phyloP scores from a whole-genome alignment of 1,140 invertebrate species.

The Ceratina australensis region DNA sequence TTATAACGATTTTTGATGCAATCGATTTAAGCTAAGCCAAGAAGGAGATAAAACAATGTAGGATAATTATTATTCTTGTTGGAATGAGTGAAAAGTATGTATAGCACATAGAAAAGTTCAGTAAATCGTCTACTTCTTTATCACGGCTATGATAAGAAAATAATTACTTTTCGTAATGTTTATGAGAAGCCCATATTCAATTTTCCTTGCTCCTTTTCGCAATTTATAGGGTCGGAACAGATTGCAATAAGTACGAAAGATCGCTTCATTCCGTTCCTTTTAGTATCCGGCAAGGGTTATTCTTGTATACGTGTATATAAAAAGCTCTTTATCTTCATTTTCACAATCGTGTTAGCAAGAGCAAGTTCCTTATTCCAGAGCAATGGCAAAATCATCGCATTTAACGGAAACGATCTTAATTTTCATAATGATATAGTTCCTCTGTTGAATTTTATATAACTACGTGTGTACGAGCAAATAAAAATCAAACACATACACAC shows the following conservation, averaged over 20 bases:
- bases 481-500: background rate
- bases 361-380: background rate
- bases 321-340: background rate
- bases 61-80: constrained; percentile 19
- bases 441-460: constrained; percentile 26
- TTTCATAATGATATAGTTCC: constrained; percentile 11
- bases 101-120: background rate
- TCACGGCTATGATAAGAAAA: background rate
- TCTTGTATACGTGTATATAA: background rate
- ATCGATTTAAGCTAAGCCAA: background rate
- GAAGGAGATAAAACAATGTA: background rate
- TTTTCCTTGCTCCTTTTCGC: background rate
- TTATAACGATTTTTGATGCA: background rate
- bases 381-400: background rate
- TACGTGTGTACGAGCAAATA: constrained; percentile 14
- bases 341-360: constrained; percentile 5
- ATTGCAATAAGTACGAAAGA: background rate
- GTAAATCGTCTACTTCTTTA: constrained; percentile 8
- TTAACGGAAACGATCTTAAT: background rate
- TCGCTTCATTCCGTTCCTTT: background rate
- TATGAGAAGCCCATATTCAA: background rate
- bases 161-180: constrained; percentile 3
- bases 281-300: background rate
- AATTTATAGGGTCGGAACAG: background rate
- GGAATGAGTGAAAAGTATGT: constrained; percentile 10